Evolutionary conservation across 2,888 invertebrate species (phyloP), one percentile per base, ranked within the genome.

Genomic region (Drosophila cracens): DNA sequence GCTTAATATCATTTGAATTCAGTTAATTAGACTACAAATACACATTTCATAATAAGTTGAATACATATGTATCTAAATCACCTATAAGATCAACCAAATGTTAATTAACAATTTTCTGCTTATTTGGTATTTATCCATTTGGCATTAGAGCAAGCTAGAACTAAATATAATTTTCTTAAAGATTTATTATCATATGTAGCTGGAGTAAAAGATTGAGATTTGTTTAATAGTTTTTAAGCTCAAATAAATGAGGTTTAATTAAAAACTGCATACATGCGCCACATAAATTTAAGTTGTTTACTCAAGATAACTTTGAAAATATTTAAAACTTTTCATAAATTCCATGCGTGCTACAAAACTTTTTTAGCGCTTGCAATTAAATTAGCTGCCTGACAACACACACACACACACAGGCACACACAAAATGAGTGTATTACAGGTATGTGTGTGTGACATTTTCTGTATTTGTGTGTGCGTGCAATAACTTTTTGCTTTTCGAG

Each of bases 361-460:
- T 85, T 84, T 85, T 82, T 63, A 70, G 69, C 67, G 70, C 62
- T 76, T 62, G 75, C 84, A 87, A 87, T 85, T 85, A 85, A 85
- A 82, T 85, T 84, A 84, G 84, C 82, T 63, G 58, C 72, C 58
- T 73, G 65, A 51, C 54, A 61, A 43, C 69, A 64, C 62, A 70
- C 63, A 40, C 40, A 10, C 46, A 36, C 70, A 63, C 59, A 68
- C 62, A 31, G 48, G 40, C 34, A 62, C 36, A 43, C 34, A 62
- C 31, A 43, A 40, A 51, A 29, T 38, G 38, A 25, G 27, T 52
- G 18, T 21, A 27, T 3, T 48, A n/a, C 18, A 25, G 46, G 21
- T 46, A 0, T 34, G 46, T 21, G 33, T 36, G 18, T 31, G 52
- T 51, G 31, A 60, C 56, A 38, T 8, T 64, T 40, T 36, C 34